Evolutionary conservation across 2,797 vertebrate species (phyloP).

Genomic region (Falco columbarius): DNA sequence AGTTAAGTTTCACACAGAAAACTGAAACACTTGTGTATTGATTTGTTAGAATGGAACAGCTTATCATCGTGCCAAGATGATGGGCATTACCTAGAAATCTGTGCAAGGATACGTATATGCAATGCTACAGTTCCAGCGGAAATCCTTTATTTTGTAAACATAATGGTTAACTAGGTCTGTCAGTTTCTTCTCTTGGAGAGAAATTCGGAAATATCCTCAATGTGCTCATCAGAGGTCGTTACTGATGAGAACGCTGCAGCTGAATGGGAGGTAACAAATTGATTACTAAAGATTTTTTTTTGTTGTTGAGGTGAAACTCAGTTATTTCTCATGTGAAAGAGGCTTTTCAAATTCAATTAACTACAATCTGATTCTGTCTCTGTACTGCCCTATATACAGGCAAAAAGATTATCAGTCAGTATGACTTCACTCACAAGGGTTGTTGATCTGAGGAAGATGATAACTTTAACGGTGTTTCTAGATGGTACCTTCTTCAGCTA

Average conservation of each 20-base stretch:
- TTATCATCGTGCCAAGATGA: rapidly evolving
- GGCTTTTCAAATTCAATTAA: background rate
- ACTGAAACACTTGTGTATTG: rapidly evolving
- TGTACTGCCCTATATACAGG: background rate
- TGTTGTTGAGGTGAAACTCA: background rate
- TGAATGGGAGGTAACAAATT: background rate
- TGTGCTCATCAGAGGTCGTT: background rate
- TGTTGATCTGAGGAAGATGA: background rate
- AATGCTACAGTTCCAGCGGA: rapidly evolving
- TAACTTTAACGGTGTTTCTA: background rate
- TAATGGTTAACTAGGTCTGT: background rate
- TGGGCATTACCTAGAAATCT: background rate
- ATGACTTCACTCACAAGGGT: background rate
- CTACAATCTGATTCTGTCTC: background rate
- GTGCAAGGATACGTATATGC: rapidly evolving
- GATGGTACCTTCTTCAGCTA: background rate
- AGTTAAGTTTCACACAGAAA: background rate
- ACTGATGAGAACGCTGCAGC: background rate
- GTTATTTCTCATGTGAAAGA: background rate
- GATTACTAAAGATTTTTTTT: background rate
- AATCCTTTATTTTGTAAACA: background rate
- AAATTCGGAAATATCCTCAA: background rate
- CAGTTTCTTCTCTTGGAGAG: background rate
- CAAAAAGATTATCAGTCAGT: background rate
- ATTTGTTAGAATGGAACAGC: background rate